These are phyloP conservation scores for Trissonchulus sp. DNA, from an alignment of 2,888 invertebrate species.

Conservation along the genomic window DNA sequence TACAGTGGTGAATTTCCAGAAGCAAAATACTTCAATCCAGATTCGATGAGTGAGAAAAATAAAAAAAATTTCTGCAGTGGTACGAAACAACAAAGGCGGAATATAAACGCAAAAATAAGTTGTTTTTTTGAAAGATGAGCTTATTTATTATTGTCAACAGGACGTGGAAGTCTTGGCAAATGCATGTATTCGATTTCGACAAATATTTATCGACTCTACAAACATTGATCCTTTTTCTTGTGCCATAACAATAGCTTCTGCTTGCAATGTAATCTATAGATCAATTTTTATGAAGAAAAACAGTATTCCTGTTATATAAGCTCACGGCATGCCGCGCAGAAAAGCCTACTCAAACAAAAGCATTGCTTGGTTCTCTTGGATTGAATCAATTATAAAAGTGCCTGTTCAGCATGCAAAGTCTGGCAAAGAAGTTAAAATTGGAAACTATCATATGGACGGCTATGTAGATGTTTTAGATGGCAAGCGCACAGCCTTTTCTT, in stretches of 20 bases:
- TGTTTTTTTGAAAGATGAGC: neutral
- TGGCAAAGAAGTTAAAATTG: conserved; percentile 2
- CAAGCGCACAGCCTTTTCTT: too few relatives aligned
- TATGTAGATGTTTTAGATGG: neutral
- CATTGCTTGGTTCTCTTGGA: neutral
- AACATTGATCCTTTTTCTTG: neutral
- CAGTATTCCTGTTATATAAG: neutral
- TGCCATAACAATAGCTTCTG: neutral
- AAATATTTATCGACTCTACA: conserved; percentile 2
- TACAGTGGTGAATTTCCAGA: neutral
- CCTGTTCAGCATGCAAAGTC: too few relatives aligned
- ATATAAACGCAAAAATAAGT: too few relatives aligned
- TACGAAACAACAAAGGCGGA: too few relatives aligned
- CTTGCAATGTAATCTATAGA: neutral
- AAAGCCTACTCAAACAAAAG: neutral
- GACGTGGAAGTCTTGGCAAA: neutral
- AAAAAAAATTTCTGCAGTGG: neutral
- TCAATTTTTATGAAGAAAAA: neutral
- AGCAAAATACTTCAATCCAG: neutral
- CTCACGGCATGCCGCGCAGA: too few relatives aligned
- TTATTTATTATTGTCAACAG: neutral
- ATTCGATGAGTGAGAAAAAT: neutral
- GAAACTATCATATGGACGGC: conserved; percentile 6
- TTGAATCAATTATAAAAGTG: too few relatives aligned
- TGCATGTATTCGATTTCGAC: conserved; percentile 3